phyloP scores from a whole-genome alignment of 2,113 vertebrate genomes.

The Lepisosteus oculatus region DNA sequence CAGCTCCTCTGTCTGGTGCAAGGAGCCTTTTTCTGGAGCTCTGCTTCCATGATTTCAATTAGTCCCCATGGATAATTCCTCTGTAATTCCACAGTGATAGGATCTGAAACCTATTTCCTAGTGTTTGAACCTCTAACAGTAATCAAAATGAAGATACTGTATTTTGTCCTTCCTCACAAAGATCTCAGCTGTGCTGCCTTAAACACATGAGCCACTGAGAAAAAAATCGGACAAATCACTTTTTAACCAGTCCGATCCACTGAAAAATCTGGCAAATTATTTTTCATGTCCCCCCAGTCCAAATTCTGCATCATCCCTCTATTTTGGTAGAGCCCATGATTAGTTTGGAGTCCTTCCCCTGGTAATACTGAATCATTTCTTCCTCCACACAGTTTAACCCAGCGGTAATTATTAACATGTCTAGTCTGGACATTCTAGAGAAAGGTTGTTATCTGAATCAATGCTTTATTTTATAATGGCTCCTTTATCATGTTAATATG shows the following conservation, averaged over 20 bases:
- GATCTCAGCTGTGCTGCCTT: no score
- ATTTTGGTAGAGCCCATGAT: neutral
- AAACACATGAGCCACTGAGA: no score
- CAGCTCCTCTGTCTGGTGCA: conserved; percentile 54
- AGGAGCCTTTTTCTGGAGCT: conserved; percentile 26
- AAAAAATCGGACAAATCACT: no score
- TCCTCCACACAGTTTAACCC: neutral
- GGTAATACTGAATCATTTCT: neutral
- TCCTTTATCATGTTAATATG: neutral
- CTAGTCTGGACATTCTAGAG: neutral
- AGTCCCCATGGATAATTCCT: no score
- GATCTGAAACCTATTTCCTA: no score
- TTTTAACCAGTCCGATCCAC: no score
- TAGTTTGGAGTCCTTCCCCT: neutral
- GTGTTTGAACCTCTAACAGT: no score
- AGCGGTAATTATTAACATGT: neutral
- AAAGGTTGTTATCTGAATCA: neutral
- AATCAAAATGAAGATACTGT: no score
- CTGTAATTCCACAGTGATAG: no score
- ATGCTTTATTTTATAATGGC: neutral
- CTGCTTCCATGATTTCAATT: neutral
- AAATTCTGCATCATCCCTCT: neutral
- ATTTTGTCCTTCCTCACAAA: no score
- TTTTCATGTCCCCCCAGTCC: neutral
- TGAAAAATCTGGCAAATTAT: no score